These are phyloP conservation scores for Adelognathus sp. DNA, from an alignment of 2,888 invertebrate species.

Conservation along the genomic window DNA sequence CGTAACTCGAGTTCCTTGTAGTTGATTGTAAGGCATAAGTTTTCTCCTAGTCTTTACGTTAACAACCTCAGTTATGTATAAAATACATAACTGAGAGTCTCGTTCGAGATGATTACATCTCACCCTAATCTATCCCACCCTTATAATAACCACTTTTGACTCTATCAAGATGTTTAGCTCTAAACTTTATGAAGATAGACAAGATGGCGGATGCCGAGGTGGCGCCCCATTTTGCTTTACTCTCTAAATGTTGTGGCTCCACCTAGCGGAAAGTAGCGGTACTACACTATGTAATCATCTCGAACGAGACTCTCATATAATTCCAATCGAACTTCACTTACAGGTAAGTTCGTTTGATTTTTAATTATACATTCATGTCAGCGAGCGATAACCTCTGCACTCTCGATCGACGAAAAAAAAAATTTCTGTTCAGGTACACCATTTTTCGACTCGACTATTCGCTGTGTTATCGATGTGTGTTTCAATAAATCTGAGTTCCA, in stretches of 20 bases:
- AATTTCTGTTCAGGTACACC: too few relatives aligned
- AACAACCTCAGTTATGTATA: not conserved
- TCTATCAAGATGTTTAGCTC: not conserved
- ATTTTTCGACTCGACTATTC: too few relatives aligned
- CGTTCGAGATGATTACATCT: not conserved
- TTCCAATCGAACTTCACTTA: not conserved
- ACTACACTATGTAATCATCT: not conserved
- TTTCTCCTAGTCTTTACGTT: not conserved
- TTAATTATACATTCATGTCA: not conserved
- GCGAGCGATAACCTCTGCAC: too few relatives aligned
- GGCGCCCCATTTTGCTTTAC: not conserved
- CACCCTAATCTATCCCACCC: not conserved
- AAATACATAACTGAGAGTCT: not conserved
- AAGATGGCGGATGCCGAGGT: not conserved
- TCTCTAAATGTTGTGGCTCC: not conserved
- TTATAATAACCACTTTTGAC: not conserved
- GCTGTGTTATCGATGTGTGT: too few relatives aligned
- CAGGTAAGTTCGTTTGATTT: slow-evolving; percentile 14
- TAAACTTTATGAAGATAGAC: not conserved
- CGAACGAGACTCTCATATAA: not conserved
- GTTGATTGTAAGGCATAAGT: not conserved
- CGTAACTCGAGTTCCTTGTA: not conserved
- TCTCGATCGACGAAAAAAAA: too few relatives aligned
- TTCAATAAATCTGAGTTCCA: too few relatives aligned
- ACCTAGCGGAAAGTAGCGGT: not conserved